Conservation (phyloP, 1,140 invertebrate genomes). For the Heliconius melpomene region DNA sequence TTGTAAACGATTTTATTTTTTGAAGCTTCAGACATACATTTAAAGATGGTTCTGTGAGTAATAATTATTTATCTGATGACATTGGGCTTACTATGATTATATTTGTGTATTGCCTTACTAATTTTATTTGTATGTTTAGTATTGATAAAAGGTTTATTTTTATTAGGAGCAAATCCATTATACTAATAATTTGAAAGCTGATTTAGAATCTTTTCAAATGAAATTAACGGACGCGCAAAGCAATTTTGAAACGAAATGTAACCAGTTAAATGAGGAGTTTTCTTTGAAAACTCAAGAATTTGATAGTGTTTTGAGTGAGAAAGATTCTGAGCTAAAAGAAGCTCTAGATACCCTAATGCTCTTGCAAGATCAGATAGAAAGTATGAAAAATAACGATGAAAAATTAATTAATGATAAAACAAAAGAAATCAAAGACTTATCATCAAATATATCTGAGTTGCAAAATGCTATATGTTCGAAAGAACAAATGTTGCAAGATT, state of each 20-base stretch:
- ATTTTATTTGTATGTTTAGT: not conserved
- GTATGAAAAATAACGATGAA: constrained; percentile 46
- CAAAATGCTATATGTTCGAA: not conserved
- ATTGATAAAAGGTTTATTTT: constrained; percentile 30
- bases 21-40: not conserved
- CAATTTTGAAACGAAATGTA: constrained; percentile 46
- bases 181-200: constrained; percentile 54
- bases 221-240: constrained; percentile 53
- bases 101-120: not conserved
- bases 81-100: not conserved
- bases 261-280: constrained; percentile 50
- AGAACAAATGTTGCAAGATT: constrained; percentile 1
- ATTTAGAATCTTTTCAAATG: constrained; percentile 56
- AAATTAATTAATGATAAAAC: constrained; percentile 38
- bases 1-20: not conserved
- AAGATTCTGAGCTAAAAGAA: constrained; percentile 58
- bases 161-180: constrained; percentile 56
- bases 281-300: constrained; percentile 50
- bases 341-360: constrained; percentile 47
- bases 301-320: constrained; percentile 46
- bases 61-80: not conserved
- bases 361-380: constrained; percentile 51
- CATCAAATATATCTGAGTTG: constrained; percentile 23
- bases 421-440: constrained; percentile 37
- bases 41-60: not conserved